Base-by-base conservation (phyloP, 2,888 invertebrate genomes). In the Formica aserva region DNA sequence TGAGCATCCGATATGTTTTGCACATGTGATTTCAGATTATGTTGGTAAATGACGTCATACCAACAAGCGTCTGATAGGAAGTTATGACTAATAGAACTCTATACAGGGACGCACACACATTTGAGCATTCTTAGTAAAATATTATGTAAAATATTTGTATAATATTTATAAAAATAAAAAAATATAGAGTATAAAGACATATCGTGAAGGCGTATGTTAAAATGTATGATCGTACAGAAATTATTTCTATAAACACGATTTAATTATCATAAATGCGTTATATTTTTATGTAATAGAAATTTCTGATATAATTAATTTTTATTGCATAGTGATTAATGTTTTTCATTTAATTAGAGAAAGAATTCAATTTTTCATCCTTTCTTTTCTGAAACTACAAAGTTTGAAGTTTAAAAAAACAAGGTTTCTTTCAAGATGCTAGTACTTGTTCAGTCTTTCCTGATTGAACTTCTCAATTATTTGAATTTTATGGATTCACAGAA, bases 41-140 rank as follows among this genome's bases (percentile, higher is more conserved):
- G n/a, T 57, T 78, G 11, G 8, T 18, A 57, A 60, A 35, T 77
- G 41, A 41, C 26, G 45, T 78, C 45, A 71, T 60, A 22, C 8
- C 8, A 26, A 45, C 6, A 26, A 60, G 11, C 11, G 18, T 45
- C 41, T 45, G 29, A 45, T 60, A 35, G 45, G 1, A 0, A 1
- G 3, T 69, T 78, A 13, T 45, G 8, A 6, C 5, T 38, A 41
- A 41, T 15, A 48, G 35, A 1, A 11, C 1, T 22, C n/a, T 26
- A 15, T 18, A 18, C 11, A 26, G 9, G 22, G 1, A 55, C 15
- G 38, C 18, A n/a, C 29, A 67, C 15, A 22, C 15, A 22, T 29
- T 75, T 3, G 35, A 18, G 48, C 13, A 15, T 55, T 15, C 32
- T 32, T 15, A n/a, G n/a, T 6, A 22, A 35, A 71, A 67, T 15